Conservation (phyloP, 2,888 invertebrate genomes). For the Halictus quadricinctus region DNA sequence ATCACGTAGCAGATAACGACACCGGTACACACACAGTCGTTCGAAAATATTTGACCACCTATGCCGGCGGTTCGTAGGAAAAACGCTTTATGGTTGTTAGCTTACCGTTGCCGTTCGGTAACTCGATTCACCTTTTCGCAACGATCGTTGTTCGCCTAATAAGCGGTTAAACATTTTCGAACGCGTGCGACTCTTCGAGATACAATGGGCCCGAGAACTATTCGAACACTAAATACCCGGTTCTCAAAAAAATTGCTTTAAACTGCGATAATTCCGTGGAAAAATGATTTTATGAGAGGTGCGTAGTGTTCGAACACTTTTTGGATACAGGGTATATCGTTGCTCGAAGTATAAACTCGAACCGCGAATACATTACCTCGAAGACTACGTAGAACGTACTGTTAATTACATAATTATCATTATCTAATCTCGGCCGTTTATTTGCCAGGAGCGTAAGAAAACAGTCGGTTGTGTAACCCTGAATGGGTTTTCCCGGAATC, state of each 20-base stretch:
- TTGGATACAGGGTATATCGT: not conserved
- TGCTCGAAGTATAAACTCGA: not conserved
- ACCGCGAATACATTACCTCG: not conserved
- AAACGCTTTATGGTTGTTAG: not conserved
- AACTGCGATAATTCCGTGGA: too few species aligned
- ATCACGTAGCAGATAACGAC: slow-evolving; percentile 5
- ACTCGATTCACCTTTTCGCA: not conserved
- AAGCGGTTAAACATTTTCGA: not conserved
- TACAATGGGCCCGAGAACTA: not conserved
- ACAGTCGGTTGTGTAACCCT: not conserved
- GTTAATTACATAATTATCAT: slow-evolving; percentile 10
- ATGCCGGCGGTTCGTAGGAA: not conserved
- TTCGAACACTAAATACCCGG: not conserved
- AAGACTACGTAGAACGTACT: not conserved
- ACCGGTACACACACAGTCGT: not conserved
- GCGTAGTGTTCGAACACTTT: not conserved
- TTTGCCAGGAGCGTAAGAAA: slow-evolving; percentile 1
- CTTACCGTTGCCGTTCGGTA: not conserved
- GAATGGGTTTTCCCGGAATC: not conserved
- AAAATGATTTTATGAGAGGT: too few species aligned
- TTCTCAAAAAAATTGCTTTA: too few species aligned
- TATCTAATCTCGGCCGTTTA: slow-evolving; percentile 6
- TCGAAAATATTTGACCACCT: not conserved
- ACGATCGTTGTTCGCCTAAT: not conserved
- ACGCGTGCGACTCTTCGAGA: not conserved